Evolutionary conservation across 92 coral and sea anemone genomes (phyloP).

Genomic region (Scolanthus callimorphus): DNA sequence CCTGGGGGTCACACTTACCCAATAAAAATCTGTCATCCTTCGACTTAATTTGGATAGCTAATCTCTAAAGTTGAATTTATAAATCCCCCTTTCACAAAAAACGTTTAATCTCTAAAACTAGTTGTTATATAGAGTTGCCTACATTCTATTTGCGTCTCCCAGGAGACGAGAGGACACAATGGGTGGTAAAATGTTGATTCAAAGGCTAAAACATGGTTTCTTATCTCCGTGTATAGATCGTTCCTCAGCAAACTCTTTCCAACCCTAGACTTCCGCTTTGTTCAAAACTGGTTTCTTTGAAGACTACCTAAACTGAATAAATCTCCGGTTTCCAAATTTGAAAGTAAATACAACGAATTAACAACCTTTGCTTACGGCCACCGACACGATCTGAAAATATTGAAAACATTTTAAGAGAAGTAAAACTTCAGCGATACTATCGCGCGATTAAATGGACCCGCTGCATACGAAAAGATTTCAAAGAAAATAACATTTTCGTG

Average conservation of each 20-base stretch:
- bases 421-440: no score
- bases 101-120: background rate
- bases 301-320: background rate
- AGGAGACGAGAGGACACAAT: no score
- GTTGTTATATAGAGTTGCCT: no score
- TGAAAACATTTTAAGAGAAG: no score
- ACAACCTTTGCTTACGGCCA: background rate
- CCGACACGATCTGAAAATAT: no score
- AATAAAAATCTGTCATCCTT: background rate
- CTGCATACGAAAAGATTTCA: no score
- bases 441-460: no score
- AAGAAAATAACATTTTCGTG: no score
- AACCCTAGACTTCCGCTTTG: background rate
- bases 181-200: background rate
- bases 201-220: background rate
- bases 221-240: background rate
- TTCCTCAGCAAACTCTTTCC: background rate
- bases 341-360: conserved; percentile 5
- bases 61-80: background rate
- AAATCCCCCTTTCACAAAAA: background rate
- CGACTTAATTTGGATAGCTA: background rate
- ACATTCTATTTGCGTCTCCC: no score
- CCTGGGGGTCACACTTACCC: no score
- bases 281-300: background rate
- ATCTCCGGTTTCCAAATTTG: background rate